Percentiles rank a stretch among this genome's conserved stretches.
These are phyloP conservation scores for Anoura caudifer DNA, from an alignment of 2,113 vertebrate species.

Conservation along the genomic window DNA sequence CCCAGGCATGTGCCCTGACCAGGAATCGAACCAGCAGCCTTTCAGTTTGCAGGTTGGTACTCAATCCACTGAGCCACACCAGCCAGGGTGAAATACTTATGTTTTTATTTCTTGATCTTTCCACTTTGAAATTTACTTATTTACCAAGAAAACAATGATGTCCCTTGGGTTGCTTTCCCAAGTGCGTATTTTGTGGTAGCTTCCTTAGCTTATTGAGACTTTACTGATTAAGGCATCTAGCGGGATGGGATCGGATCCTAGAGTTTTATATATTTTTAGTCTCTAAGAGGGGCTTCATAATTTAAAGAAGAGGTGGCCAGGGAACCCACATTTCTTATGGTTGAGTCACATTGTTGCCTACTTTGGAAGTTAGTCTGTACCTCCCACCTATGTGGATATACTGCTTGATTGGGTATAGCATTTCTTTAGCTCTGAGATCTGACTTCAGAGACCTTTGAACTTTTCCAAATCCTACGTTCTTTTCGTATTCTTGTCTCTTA, in stretches of 20 bases:
- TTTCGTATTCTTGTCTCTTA: background rate
- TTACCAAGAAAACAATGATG: background rate
- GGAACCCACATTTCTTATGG: background rate
- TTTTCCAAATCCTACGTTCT: background rate
- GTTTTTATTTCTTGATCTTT: background rate
- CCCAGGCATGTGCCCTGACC: too few species aligned
- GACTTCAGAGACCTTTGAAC: background rate
- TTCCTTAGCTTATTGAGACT: background rate
- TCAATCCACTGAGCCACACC: too few species aligned
- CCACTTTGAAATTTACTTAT: background rate
- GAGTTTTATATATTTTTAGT: background rate
- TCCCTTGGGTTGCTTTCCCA: background rate
- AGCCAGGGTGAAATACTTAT: background rate
- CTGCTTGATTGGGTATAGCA: background rate
- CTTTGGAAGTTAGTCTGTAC: background rate
- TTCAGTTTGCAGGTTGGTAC: too few species aligned
- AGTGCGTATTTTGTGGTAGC: background rate
- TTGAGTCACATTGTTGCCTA: background rate
- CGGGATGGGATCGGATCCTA: background rate
- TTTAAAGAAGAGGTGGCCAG: background rate
- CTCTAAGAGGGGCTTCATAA: background rate
- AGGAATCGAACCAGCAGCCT: too few species aligned
- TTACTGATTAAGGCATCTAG: background rate
- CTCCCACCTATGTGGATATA: background rate
- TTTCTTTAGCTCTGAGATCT: background rate